Evolutionary conservation across 2,888 invertebrate species (phyloP), one percentile per base, ranked within the genome.

Genomic region (Emesis castigata): DNA sequence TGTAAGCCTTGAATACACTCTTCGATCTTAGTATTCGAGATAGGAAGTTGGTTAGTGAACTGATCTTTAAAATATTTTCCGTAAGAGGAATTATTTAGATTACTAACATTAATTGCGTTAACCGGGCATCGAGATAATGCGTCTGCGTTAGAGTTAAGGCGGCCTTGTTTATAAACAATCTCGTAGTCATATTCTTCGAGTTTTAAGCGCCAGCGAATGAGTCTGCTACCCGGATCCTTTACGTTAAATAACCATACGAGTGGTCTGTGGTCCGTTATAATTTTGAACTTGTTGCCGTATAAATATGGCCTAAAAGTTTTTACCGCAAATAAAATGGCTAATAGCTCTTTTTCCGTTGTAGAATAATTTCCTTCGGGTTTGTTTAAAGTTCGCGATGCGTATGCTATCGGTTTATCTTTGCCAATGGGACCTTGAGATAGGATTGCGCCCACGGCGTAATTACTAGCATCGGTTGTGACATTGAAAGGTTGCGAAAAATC

Each of bases 401-500:
- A 82, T 6, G 80, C 82, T 6, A 82, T 74, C 5, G 80, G 82
- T 11, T 66, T 2, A 34, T 80, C 77, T 66, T 75, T 78, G n/a
- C 82, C 80, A 29, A 82, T 74, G 53, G 69, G 53, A 29, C 82
- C 80, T 75, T 82, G 80, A n/a, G 78, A 80, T 44, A 82, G 26
- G 9, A 82, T 58, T 9, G 78, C 80, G 9, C 78, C 77, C 9
- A 80, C 16, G 3, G 80, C 80, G 64, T 68, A 73, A 14, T 83
- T 80, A 3, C 79, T 79, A 3, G 87, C 86, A 58, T 88, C 88
- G 0, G 83, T 82, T 0, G 86, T 85, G 1, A 88, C 44, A 7
- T 83, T 62, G 64, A 88, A 89, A 1, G 79, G 77, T 78, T 81
- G 64, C n/a, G 53, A 53, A 31, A 85, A 88, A 71, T 86, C 82